Evolutionary conservation across 2,888 invertebrate genomes (phyloP).

Genomic region (Chaitophorus viminalis): DNA sequence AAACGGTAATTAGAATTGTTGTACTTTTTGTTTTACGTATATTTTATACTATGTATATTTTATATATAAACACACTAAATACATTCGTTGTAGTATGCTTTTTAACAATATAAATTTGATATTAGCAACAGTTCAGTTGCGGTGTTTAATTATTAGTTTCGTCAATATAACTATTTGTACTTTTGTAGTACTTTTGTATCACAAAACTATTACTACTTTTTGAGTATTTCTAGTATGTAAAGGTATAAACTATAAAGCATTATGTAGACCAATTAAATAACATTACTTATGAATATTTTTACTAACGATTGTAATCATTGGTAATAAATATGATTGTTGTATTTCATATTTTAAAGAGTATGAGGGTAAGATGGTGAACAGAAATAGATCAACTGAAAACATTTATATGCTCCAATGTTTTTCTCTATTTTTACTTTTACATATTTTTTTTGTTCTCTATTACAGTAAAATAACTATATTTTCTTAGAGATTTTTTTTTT

Average conservation of each 20-base stretch:
- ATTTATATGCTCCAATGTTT: too few relatives aligned
- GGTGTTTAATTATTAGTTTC: not conserved
- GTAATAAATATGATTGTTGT: not conserved
- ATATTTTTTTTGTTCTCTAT: too few relatives aligned
- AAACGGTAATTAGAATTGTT: not conserved
- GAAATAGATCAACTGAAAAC: too few relatives aligned
- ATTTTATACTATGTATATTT: conserved; percentile 13
- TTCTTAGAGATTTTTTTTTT: too few relatives aligned
- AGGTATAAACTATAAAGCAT: not conserved
- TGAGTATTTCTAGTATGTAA: not conserved
- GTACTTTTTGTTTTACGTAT: conserved; percentile 38
- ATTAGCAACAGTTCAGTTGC: conserved; percentile 1
- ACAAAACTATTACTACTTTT: not conserved
- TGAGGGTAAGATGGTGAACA: not conserved
- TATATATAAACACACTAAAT: conserved; percentile 10
- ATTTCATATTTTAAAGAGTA: not conserved
- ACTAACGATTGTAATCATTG: not conserved
- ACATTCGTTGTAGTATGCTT: conserved; percentile 33
- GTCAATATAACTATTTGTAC: conserved; percentile 11
- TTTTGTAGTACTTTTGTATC: conserved; percentile 50
- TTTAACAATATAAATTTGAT: conserved; percentile 43
- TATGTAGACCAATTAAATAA: conserved; percentile 6
- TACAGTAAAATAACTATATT: too few relatives aligned
- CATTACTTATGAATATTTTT: not conserved
- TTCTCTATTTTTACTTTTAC: too few relatives aligned